Evolutionary conservation across 2,797 vertebrate genomes (phyloP), one percentile per base, ranked within the genome.

Genomic region (Ara ararauna): DNA sequence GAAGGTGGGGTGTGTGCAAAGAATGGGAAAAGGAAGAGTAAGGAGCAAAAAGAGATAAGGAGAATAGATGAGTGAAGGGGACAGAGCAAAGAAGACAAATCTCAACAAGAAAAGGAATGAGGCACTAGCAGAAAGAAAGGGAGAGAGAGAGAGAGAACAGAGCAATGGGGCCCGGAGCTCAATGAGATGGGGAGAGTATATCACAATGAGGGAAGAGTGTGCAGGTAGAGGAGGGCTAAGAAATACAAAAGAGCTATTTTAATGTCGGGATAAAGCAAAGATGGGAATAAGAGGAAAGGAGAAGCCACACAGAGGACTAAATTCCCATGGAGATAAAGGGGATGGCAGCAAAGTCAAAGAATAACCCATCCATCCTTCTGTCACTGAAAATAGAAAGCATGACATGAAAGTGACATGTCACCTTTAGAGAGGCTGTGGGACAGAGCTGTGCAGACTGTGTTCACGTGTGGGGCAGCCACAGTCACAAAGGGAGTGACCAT

Each of bases 71-170:
- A 83, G 77, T 83, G 72, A 87, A 94, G 93, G 89, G 76, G 66
- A 92, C 82, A 95, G 82, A 90, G 83, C 83, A 92, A 77, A 91
- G 93, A 79, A 93, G 95, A 89, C 77, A 93, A 95, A 95, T 82
- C 93, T 70, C 77, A 90, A 92, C 79, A 89, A 71, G 93, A 75
- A 91, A 85, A 93, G 58, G 86, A 93, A 94, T 64, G 85, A 94
- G 91, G 74, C 80, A 72, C 40, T 32, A 50, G 68, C 56, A 88
- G 87, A 95, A 81, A 95, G 78, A 83, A 93, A 82, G n/a, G 22
- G 66, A 85, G 45, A 89, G 85, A 84, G 23, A 93, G 72, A 34
- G 74, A 93, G 68, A 91, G 89, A 93, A 91, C 84, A 94, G 96
- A 96, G 93, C 65, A 90, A 87, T 85, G 61, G 32, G 65, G 75